Evolutionary conservation across 1,140 invertebrate genomes (phyloP).

Genomic region (Sipha flava): DNA sequence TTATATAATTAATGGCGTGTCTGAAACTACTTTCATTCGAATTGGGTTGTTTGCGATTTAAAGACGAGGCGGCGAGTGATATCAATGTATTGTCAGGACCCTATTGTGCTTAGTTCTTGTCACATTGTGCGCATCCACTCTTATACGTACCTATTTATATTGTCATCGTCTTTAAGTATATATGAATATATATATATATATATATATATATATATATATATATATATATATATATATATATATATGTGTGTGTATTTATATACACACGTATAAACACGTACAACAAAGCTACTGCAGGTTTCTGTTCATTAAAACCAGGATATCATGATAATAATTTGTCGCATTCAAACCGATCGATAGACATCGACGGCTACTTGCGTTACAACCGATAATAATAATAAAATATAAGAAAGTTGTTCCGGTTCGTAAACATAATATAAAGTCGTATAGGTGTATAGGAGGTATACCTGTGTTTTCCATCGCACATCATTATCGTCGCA

Average conservation of each 20-base stretch:
- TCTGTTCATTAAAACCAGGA: neutral
- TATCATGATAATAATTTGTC: neutral
- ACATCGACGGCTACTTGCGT: too few species aligned
- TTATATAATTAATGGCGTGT: neutral
- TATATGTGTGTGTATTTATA: too few species aligned
- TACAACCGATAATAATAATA: neutral
- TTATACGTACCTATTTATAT: neutral
- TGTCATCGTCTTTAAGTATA: neutral
- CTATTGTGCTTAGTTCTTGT: neutral
- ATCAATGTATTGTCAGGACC: neutral
- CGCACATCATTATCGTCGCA: neutral
- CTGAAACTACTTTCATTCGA: neutral
- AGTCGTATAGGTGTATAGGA: too few species aligned
- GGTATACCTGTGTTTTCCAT: neutral
- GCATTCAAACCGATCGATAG: neutral
- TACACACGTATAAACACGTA: too few species aligned
- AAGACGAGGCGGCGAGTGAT: neutral
- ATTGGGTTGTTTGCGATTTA: neutral
- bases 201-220: too few species aligned
- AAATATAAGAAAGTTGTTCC: slow-evolving; percentile 11
- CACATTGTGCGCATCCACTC: neutral
- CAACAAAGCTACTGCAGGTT: neutral
- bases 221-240: too few species aligned
- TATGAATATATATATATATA: too few species aligned
- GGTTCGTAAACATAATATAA: neutral